Conservation (phyloP, 2,797 vertebrate species). For the Gorsachius magnificus region DNA sequence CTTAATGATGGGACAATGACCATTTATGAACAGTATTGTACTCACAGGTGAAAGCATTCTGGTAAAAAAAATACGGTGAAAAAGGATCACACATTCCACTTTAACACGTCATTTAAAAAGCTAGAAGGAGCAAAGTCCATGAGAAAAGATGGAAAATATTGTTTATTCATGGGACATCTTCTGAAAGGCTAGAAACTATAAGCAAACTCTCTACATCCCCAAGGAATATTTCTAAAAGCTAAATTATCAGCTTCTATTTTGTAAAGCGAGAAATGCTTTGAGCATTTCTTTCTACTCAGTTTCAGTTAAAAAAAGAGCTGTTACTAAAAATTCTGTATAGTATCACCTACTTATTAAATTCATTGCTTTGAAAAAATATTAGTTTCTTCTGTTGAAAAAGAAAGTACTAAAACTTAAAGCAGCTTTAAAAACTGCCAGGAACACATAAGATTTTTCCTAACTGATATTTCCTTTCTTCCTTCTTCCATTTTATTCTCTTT, state of each 20-base stretch:
- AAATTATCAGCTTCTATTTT: background rate
- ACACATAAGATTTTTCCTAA: background rate
- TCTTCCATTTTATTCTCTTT: background rate
- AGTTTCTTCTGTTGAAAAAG: background rate
- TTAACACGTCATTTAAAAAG: slow-evolving; percentile 31
- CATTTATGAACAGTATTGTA: slow-evolving; percentile 6
- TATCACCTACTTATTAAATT: background rate
- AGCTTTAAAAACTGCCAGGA: background rate
- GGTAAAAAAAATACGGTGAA: slow-evolving; percentile 28
- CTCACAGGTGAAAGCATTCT: slow-evolving; percentile 23
- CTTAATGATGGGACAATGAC: slow-evolving; percentile 10
- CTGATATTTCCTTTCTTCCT: background rate
- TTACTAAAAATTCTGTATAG: background rate
- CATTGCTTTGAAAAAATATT: background rate
- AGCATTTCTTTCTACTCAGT: background rate
- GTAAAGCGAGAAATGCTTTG: background rate
- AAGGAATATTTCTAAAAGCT: slow-evolving; percentile 10
- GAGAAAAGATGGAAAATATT: slow-evolving; percentile 32
- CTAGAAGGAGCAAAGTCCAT: slow-evolving; percentile 33
- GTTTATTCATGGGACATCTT: slow-evolving; percentile 35
- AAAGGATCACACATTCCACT: slow-evolving; percentile 6
- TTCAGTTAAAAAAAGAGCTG: background rate
- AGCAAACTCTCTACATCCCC: background rate
- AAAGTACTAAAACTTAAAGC: background rate
- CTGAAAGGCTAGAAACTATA: slow-evolving; percentile 11